These are phyloP conservation scores for Syrrhaptes paradoxus DNA, from an alignment of 2,113 vertebrate species.

Conservation along the genomic window DNA sequence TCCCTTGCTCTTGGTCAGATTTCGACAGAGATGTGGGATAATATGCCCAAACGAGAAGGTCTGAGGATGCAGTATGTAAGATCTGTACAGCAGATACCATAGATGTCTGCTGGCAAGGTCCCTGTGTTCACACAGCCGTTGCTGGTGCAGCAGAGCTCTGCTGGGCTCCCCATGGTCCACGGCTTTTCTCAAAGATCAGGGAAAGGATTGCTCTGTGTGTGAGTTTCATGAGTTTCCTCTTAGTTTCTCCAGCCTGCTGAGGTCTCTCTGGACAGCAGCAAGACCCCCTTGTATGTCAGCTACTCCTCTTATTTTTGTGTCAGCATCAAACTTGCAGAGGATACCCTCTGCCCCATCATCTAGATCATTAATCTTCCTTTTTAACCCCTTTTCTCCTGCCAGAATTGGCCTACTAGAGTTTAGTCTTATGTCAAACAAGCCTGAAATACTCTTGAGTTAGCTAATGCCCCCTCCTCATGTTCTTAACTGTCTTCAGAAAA, in stretches of 20 bases:
- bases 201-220: not conserved
- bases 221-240: no score
- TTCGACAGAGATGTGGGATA: not conserved
- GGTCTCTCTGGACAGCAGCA: no score
- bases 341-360: no score
- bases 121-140: accelerated
- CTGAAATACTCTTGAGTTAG: not conserved
- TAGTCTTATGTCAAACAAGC: not conserved
- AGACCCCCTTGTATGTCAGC: no score
- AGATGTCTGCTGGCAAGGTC: not conserved
- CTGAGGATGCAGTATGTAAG: not conserved
- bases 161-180: not conserved
- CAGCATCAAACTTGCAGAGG: no score
- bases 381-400: not conserved
- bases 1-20: not conserved
- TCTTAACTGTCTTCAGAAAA: not conserved
- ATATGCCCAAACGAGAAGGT: not conserved
- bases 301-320: no score
- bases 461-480: not conserved
- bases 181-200: not conserved
- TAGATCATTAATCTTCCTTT: not conserved
- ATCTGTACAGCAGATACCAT: not conserved
- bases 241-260: no score
- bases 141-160: not conserved
- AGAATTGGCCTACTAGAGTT: not conserved